These are phyloP conservation scores for Myotis vivesi DNA, from an alignment of 2,797 vertebrate genomes.

Conservation along the genomic window DNA sequence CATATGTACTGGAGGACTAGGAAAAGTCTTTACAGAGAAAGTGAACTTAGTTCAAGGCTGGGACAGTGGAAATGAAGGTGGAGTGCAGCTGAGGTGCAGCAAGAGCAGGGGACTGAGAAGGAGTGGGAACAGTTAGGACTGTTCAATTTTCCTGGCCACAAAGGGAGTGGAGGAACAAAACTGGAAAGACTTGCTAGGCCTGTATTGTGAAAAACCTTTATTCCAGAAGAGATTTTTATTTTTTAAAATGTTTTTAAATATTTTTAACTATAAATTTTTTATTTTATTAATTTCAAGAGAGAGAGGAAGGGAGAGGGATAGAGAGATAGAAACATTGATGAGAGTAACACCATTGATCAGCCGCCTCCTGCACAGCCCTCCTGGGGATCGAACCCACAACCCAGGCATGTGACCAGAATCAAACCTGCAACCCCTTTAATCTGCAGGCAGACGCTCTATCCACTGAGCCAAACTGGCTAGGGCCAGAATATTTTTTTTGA, in stretches of 20 bases:
- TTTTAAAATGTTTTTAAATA: neutral
- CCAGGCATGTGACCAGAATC: too few relatives aligned
- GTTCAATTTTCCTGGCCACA: neutral
- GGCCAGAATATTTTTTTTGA: neutral
- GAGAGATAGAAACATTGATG: too few relatives aligned
- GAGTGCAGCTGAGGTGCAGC: neutral
- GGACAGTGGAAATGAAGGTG: neutral
- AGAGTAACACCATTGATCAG: too few relatives aligned
- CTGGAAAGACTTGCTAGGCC: neutral
- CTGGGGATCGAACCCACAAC: too few relatives aligned
- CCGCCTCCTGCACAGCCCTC: too few relatives aligned
- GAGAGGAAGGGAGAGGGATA: too few relatives aligned
- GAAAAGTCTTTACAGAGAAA: neutral
- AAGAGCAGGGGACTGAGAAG: fast-evolving
- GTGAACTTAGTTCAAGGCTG: neutral
- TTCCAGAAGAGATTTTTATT: neutral
- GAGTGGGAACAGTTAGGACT: neutral
- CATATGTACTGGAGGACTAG: neutral
- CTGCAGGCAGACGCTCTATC: too few relatives aligned
- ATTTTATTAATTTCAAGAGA: too few relatives aligned
- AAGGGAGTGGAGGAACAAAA: neutral
- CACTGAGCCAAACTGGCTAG: too few relatives aligned
- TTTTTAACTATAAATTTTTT: too few relatives aligned
- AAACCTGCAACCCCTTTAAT: too few relatives aligned
- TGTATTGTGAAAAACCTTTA: neutral